phyloP scores from a whole-genome alignment of 2,888 invertebrate species.

The Disparrhopalites patrizii region DNA sequence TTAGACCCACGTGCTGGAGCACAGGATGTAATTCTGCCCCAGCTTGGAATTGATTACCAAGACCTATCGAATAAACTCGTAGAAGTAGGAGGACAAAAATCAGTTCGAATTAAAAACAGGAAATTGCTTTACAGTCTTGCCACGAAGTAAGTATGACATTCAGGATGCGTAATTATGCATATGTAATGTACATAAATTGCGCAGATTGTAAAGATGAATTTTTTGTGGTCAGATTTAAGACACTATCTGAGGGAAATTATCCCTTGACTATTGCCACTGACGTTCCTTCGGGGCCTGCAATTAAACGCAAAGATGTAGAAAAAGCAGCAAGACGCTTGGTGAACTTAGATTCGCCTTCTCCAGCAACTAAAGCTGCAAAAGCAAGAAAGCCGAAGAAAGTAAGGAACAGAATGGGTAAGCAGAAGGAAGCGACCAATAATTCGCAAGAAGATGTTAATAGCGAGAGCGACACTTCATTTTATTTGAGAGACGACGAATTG shows the following conservation, averaged over 20 bases:
- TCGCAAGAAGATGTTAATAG: constrained; percentile 17
- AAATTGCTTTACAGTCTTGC: constrained; percentile 50
- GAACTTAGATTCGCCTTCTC: constrained; percentile 21
- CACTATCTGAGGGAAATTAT: constrained; percentile 61
- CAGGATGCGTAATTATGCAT: constrained; percentile 1
- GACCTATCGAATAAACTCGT: constrained; percentile 59
- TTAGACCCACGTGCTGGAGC: constrained; percentile 77
- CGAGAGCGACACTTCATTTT: constrained; percentile 37
- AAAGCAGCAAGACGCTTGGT: constrained; percentile 36
- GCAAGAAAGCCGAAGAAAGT: constrained; percentile 34
- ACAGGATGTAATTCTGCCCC: constrained; percentile 68
- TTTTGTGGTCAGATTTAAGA: constrained; percentile 57
- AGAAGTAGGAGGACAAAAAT: constrained; percentile 46
- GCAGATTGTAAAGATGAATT: neutral
- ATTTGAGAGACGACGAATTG: constrained; percentile 35
- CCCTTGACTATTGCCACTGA: constrained; percentile 57
- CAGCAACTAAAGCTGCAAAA: constrained; percentile 18
- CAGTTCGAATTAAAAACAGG: constrained; percentile 52
- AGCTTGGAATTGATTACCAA: constrained; percentile 63
- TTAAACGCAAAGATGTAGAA: constrained; percentile 35
- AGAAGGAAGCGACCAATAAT: constrained; percentile 6
- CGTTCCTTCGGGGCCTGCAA: constrained; percentile 28
- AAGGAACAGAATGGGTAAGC: constrained; percentile 18
- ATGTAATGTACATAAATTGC: neutral
- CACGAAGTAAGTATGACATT: constrained; percentile 32